Evolutionary conservation across 2,888 invertebrate species (phyloP).

Genomic region (Octonoba sinensis): DNA sequence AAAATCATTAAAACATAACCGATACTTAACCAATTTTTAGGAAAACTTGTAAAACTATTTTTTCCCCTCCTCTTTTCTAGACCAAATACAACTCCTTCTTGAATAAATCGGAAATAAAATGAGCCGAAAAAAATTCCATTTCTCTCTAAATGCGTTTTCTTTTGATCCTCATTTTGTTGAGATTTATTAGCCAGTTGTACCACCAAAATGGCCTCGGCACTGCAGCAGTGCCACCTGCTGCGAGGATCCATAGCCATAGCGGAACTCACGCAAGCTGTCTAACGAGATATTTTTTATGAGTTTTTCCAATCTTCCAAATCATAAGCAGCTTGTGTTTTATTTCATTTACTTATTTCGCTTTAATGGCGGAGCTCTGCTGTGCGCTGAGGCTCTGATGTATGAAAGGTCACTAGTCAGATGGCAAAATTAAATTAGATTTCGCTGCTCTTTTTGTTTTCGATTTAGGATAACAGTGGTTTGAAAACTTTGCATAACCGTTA

Average conservation of each 20-base stretch:
- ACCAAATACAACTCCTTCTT: constrained; percentile 12
- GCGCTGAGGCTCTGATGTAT: background rate
- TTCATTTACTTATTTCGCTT: constrained; percentile 47
- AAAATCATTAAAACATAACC: constrained; percentile 14
- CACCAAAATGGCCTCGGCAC: constrained; percentile 15
- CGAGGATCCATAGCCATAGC: constrained; percentile 6
- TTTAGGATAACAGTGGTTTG: no score
- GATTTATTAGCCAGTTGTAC: constrained; percentile 34
- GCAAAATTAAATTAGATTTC: no score
- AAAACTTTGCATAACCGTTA: no score
- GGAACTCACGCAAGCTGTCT: constrained; percentile 5
- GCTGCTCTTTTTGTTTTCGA: no score
- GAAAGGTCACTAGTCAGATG: no score
- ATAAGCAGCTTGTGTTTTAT: constrained; percentile 25
- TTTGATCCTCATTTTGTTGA: constrained; percentile 6
- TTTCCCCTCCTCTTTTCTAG: background rate
- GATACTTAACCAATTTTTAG: constrained; percentile 11
- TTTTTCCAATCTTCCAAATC: constrained; percentile 17
- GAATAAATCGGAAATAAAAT: constrained; percentile 47
- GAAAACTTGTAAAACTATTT: constrained; percentile 26
- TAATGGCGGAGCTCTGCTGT: constrained; percentile 23
- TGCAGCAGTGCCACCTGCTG: constrained; percentile 38
- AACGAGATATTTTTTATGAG: constrained; percentile 43
- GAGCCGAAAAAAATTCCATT: background rate
- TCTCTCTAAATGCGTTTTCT: constrained; percentile 14